phyloP scores from a whole-genome alignment of 2,797 vertebrate genomes.

The Avahi laniger region DNA sequence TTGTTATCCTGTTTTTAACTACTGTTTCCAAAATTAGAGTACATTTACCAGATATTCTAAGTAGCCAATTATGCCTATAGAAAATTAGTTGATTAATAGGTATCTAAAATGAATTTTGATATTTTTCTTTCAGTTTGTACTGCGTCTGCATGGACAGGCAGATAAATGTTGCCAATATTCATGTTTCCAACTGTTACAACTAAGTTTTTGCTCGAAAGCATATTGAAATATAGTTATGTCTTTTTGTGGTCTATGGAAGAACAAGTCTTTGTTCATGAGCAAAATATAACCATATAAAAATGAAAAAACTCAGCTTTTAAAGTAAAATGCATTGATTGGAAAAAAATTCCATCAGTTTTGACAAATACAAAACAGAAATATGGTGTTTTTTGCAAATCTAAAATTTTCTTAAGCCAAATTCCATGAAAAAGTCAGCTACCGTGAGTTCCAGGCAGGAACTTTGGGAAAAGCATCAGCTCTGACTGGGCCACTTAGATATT shows the following conservation, averaged over 20 bases:
- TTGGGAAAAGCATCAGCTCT: neutral
- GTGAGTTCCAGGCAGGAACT: neutral
- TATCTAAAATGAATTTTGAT: neutral
- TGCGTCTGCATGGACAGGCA: neutral
- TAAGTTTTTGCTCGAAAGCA: neutral
- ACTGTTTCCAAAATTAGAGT: neutral
- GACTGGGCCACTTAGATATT: neutral
- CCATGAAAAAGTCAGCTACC: neutral
- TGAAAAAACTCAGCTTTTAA: neutral
- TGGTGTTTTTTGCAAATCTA: neutral
- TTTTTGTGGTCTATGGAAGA: neutral
- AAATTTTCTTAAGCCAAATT: neutral
- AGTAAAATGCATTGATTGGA: neutral
- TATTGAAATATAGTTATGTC: neutral
- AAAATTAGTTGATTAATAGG: neutral
- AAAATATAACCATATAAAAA: conserved; percentile 13
- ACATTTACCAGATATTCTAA: neutral
- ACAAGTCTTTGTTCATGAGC: neutral
- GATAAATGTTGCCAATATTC: neutral
- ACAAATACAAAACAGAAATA: conserved; percentile 35
- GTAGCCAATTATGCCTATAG: neutral
- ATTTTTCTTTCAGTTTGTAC: conserved; percentile 38
- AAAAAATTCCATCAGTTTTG: neutral
- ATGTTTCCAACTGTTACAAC: neutral
- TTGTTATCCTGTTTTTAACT: neutral